Percentiles rank a stretch among this genome's conserved stretches.
These are phyloP conservation scores for Syngnathus acus DNA, from an alignment of 2,797 vertebrate genomes.

Conservation along the genomic window DNA sequence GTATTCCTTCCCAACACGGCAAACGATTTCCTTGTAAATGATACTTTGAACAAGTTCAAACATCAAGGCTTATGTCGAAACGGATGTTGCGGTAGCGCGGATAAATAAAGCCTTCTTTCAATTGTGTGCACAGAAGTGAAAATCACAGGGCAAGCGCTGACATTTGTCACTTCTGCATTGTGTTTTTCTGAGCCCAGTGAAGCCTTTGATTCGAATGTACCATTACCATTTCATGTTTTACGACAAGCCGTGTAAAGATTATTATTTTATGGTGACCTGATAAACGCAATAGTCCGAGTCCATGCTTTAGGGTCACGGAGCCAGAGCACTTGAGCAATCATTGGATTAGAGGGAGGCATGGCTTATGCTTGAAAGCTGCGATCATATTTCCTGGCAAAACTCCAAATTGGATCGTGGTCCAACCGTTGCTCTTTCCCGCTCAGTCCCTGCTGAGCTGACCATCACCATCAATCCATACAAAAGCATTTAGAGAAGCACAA, in stretches of 20 bases:
- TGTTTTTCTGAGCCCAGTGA: neutral
- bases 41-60: neutral
- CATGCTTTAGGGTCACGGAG: neutral
- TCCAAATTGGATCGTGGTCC: neutral
- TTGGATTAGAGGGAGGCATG: neutral
- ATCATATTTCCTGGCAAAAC: neutral
- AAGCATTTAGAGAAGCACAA: neutral
- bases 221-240: neutral
- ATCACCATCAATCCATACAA: neutral
- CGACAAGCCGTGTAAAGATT: neutral
- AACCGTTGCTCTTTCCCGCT: neutral
- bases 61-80: neutral
- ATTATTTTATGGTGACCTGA: neutral
- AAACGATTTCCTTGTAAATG: neutral
- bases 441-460: neutral
- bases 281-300: neutral
- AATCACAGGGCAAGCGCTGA: neutral
- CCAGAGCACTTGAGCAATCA: constrained; percentile 1
- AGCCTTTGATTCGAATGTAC: neutral
- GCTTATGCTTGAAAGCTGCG: neutral
- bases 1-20: neutral
- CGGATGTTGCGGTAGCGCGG: no score
- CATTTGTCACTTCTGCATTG: neutral
- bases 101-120: no score
- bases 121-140: neutral